Evolutionary conservation across 2,113 vertebrate genomes (phyloP).

Genomic region (Pseudonaja textilis): DNA sequence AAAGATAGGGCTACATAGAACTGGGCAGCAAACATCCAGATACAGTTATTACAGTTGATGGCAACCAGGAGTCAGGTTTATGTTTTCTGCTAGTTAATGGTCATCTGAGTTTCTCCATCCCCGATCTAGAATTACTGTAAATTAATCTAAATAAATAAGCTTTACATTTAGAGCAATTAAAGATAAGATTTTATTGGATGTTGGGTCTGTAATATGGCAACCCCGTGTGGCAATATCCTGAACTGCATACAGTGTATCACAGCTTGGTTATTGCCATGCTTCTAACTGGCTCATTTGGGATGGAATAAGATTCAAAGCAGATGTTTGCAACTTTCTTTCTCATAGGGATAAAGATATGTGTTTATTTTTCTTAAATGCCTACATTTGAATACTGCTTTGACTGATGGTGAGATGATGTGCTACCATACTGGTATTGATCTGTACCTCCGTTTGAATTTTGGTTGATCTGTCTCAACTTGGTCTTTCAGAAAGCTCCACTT

Average conservation of each 20-base stretch:
- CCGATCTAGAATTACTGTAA: not conserved
- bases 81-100: not conserved
- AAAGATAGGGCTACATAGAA: not conserved
- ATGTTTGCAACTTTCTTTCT: not conserved
- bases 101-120: not conserved
- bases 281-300: not conserved
- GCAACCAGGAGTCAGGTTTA: not conserved
- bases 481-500: not conserved
- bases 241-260: not conserved
- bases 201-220: not conserved
- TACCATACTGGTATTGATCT: not conserved
- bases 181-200: not conserved
- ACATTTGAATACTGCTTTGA: not conserved
- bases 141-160: not conserved
- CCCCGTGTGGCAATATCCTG: not conserved
- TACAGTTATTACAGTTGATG: not conserved
- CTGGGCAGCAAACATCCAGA: not conserved
- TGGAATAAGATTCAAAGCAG: not conserved
- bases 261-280: not conserved
- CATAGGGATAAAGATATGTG: not conserved
- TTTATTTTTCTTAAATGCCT: not conserved
- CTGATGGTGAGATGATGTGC: not conserved
- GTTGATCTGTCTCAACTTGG: not conserved
- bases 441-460: not conserved
- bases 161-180: not conserved